Evolutionary conservation across 2,113 vertebrate genomes (phyloP).

Genomic region (Callionymus lyra): DNA sequence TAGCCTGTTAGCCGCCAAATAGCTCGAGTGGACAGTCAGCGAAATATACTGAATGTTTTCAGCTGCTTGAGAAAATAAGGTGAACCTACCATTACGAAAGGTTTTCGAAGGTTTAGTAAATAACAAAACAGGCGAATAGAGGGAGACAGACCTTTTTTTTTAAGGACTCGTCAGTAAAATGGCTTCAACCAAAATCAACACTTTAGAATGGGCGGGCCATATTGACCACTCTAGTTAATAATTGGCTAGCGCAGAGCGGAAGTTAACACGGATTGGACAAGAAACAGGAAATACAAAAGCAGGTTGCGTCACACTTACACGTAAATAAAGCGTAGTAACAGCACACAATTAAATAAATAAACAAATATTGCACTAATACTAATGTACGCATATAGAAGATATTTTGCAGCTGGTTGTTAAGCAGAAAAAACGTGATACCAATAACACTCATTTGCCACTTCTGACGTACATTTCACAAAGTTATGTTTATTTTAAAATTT

Average conservation of each 20-base stretch:
- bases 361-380: no score
- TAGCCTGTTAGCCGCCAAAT: slow-evolving; percentile 48
- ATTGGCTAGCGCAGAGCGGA: background rate
- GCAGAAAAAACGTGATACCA: no score
- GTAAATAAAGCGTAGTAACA: no score
- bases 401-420: no score
- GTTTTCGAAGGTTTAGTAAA: background rate
- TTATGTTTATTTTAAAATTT: no score
- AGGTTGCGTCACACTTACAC: no score
- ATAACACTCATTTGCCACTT: no score
- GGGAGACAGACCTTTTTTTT: slow-evolving; percentile 10
- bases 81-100: no score
- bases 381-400: no score
- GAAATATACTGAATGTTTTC: background rate
- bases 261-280: slow-evolving; percentile 39
- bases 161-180: slow-evolving; percentile 47
- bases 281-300: no score
- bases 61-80: background rate
- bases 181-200: slow-evolving; percentile 47
- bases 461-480: no score
- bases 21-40: slow-evolving; percentile 17
- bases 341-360: no score
- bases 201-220: slow-evolving; percentile 23
- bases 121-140: background rate
- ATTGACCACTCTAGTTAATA: slow-evolving; percentile 22